Evolutionary conservation across 2,797 vertebrate species (phyloP).

Genomic region (Oceanodroma leucorhoa): DNA sequence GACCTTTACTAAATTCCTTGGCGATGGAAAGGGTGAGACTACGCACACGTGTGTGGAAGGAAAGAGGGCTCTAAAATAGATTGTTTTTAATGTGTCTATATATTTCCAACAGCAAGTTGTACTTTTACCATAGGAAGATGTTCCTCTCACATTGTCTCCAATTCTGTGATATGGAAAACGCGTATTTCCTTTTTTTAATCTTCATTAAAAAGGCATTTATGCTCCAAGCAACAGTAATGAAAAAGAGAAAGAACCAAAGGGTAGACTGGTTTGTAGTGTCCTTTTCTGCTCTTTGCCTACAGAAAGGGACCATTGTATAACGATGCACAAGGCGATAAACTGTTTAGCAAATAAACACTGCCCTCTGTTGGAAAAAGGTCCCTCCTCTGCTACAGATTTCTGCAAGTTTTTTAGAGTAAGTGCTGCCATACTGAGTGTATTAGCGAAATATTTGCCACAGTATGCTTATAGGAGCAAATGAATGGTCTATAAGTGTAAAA

Average conservation of each 20-base stretch:
- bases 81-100: neutral
- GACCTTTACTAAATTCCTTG: neutral
- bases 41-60: neutral
- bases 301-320: neutral
- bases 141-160: neutral
- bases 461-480: neutral
- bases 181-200: neutral
- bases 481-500: neutral
- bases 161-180: neutral
- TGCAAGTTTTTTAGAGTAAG: neutral
- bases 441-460: neutral
- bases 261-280: slow-evolving; percentile 12
- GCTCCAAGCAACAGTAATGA: neutral
- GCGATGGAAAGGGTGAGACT: neutral
- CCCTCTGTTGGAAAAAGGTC: slow-evolving; percentile 69
- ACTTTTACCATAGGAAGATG: neutral
- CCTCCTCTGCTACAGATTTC: neutral
- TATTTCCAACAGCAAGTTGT: neutral
- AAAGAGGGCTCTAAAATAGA: neutral
- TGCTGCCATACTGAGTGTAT: neutral
- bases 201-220: slow-evolving; percentile 21
- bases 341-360: slow-evolving; percentile 71
- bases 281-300: slow-evolving; percentile 28
- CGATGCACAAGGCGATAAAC: neutral
- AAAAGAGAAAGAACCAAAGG: slow-evolving; percentile 12